phyloP scores from a whole-genome alignment of 30 jellyfish, hydroid and myxozoan genomes.

The Aurelia sp. region DNA sequence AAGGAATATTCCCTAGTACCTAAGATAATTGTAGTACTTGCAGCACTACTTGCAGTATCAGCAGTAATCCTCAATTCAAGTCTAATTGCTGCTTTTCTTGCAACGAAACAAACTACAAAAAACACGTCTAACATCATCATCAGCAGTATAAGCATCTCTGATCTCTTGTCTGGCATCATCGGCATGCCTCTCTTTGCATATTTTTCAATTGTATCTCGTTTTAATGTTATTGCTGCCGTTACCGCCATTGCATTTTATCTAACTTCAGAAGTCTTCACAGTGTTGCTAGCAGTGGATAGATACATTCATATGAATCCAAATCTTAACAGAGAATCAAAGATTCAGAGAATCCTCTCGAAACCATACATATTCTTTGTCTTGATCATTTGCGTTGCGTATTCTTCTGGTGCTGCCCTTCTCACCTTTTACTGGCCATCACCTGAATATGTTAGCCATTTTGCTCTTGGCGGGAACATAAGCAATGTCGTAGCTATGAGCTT shows the following conservation, averaged over 20 bases:
- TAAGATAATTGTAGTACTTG: too few relatives aligned
- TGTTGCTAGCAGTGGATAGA: not conserved
- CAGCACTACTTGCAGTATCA: not conserved
- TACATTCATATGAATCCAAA: not conserved
- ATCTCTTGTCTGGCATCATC: not conserved
- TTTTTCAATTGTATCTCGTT: not conserved
- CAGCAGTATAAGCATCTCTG: not conserved
- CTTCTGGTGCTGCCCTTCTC: not conserved
- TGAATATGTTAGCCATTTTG: not conserved
- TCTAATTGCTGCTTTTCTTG: not conserved
- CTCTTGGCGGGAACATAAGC: not conserved
- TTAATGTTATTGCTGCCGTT: not conserved
- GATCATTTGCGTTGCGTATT: not conserved
- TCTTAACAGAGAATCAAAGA: not conserved
- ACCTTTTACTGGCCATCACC: not conserved
- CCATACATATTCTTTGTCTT: not conserved
- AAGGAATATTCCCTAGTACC: too few relatives aligned
- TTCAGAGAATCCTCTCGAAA: not conserved
- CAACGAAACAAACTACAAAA: not conserved
- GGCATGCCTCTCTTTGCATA: not conserved
- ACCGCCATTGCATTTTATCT: not conserved
- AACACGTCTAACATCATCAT: not conserved
- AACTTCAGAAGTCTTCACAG: not conserved
- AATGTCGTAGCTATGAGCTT: not conserved
- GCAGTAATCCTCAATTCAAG: not conserved